Conservation (phyloP, 2,888 invertebrate species). For the Parnassius mnemosyne region DNA sequence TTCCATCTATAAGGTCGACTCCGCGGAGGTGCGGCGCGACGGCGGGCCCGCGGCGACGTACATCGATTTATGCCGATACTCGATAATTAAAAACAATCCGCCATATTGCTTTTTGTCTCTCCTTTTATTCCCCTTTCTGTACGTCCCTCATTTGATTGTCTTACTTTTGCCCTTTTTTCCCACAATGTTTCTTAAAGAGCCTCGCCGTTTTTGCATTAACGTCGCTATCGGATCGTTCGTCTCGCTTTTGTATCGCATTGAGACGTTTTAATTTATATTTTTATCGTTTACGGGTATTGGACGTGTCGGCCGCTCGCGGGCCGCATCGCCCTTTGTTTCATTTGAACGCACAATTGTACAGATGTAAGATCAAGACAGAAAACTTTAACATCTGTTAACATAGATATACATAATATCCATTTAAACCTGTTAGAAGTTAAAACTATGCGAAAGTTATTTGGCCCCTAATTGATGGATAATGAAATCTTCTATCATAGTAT, state of each 20-base stretch:
- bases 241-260: constrained; percentile 52
- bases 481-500: too few species aligned
- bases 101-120: constrained; percentile 76
- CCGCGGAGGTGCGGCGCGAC: constrained; percentile 45
- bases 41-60: constrained; percentile 74
- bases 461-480: too few species aligned
- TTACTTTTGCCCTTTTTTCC: constrained; percentile 61
- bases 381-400: constrained; percentile 6
- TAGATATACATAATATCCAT: constrained; percentile 2
- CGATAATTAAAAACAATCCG: constrained; percentile 81
- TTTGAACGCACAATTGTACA: constrained; percentile 9
- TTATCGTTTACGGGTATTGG: constrained; percentile 41
- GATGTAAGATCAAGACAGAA: not conserved
- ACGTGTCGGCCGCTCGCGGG: constrained; percentile 31
- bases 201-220: constrained; percentile 59
- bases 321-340: constrained; percentile 33
- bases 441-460: too few species aligned
- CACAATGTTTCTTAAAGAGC: constrained; percentile 50
- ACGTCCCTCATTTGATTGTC: constrained; percentile 79
- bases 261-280: constrained; percentile 76
- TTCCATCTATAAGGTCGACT: constrained; percentile 36
- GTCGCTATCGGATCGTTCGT: constrained; percentile 58
- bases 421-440: not conserved
- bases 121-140: constrained; percentile 75
- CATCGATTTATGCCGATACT: constrained; percentile 80